Evolutionary conservation across 2,797 vertebrate genomes (phyloP).

Genomic region (Xerus rutilus): DNA sequence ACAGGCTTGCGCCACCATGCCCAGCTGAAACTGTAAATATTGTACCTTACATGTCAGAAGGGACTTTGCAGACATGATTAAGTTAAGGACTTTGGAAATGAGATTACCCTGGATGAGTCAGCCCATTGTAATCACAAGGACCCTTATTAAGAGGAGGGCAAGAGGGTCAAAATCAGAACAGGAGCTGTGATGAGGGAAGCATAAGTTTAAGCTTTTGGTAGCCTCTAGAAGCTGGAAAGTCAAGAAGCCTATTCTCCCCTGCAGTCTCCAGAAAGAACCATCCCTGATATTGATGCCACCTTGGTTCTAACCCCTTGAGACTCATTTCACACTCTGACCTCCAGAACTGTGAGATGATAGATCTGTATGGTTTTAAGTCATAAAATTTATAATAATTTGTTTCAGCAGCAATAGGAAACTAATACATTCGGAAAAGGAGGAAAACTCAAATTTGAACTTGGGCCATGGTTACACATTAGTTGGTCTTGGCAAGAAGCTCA

Average conservation of each 20-base stretch:
- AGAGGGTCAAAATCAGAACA: background rate
- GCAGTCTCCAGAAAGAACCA: background rate
- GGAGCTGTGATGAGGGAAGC: background rate
- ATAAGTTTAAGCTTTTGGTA: background rate
- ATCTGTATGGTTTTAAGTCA: background rate
- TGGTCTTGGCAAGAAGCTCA: background rate
- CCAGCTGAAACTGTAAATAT: no score
- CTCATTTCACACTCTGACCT: background rate
- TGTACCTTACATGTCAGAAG: background rate
- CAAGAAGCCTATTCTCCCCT: background rate
- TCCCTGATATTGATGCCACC: background rate
- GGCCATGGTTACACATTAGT: background rate
- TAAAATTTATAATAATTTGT: background rate
- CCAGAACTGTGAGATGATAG: background rate
- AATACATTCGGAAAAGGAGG: slow-evolving; percentile 6
- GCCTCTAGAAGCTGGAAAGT: background rate
- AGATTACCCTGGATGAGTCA: background rate
- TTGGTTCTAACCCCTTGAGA: background rate
- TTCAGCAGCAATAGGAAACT: background rate
- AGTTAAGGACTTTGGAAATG: background rate
- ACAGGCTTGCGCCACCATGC: no score
- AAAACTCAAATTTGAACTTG: background rate
- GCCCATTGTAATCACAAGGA: background rate
- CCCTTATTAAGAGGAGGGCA: background rate
- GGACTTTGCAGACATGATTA: background rate